Percentiles rank a stretch among this genome's conserved stretches.
Conservation (phyloP, 2,888 invertebrate genomes). For the Caenorhabditis sp. region DNA sequence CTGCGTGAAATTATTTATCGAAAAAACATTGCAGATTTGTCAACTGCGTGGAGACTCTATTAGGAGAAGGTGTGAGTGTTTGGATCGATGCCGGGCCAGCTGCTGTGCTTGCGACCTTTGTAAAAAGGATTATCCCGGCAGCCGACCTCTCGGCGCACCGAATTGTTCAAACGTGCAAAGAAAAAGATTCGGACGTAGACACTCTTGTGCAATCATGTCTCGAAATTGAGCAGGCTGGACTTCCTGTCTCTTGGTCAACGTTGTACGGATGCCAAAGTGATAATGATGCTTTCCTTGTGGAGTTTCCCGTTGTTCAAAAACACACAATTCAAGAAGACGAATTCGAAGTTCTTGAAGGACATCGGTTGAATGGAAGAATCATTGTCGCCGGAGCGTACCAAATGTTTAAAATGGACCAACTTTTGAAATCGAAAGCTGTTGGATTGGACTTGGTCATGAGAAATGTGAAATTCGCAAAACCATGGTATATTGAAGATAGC, state of each 20-base stretch:
- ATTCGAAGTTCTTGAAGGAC: constrained; percentile 61
- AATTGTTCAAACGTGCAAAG: constrained; percentile 67
- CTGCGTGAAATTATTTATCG: too few species aligned
- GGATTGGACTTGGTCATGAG: constrained; percentile 24
- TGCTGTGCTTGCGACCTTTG: constrained; percentile 66
- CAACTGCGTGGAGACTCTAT: constrained; percentile 63
- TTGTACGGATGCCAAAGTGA: constrained; percentile 40
- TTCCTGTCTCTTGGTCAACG: constrained; percentile 44
- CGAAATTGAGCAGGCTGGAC: constrained; percentile 65
- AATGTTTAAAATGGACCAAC: constrained; percentile 61
- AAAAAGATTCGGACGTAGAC: constrained; percentile 67
- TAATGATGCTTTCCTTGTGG: constrained; percentile 24
- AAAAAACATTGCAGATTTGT: constrained; percentile 58
- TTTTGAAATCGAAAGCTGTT: constrained; percentile 18
- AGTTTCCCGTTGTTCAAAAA: constrained; percentile 42
- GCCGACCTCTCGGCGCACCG: constrained; percentile 48
- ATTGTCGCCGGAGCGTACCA: constrained; percentile 75
- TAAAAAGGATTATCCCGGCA: constrained; percentile 64
- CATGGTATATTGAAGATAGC: constrained; percentile 58
- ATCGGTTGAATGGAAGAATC: constrained; percentile 63
- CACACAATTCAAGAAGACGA: constrained; percentile 45
- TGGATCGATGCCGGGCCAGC: constrained; percentile 77
- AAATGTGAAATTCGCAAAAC: constrained; percentile 60
- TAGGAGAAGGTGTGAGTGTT: constrained; percentile 57
- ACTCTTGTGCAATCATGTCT: constrained; percentile 63